Base-by-base conservation (phyloP, 2,888 invertebrate species). In the Cylloceria caligata region DNA sequence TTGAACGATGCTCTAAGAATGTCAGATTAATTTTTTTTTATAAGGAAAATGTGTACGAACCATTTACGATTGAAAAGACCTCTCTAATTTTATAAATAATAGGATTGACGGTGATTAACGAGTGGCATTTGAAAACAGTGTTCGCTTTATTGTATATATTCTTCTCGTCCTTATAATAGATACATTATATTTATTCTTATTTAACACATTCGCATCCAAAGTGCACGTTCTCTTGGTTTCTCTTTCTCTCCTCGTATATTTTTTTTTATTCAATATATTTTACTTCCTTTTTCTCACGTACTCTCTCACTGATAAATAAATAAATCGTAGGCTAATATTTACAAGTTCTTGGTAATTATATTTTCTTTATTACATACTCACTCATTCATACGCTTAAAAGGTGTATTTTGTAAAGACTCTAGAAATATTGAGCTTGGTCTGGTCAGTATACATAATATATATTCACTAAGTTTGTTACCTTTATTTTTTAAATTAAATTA, bases 401-500 rank as follows among this genome's bases (percentile, higher is more conserved):
- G 88, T 87, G 86, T 90, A 89, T 87, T 84, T 92, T 92, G 90
- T 92, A 92, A 92, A 92, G 91, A 91, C 90, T 92, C 91, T 92
- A 91, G 91, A 92, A 92, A 92, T 92, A 92, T 92, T 92, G 92
- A 92, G 92, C 92, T 92, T 92, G 92, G 91, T 92, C 91, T 92
- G 92, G 92, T 92, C 92, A 91, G 89, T 91, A 89, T 91, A 91
- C 89, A 87, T 91, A 83, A 83, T 85, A 84, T 88, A 89, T 85
- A 78, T 87, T 84, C 76, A 77, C 85, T 83, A 78, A 79, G 83
- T 86, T 74, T 83, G 80, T 78, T 68, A 57, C 24, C 24, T n/a
- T n/a, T n/a, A 76, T 84, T 76, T 71, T 69, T 86, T 83, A 52
- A 84, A 81, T 83, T 85, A 81, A 87, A 86, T 87, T 84, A 83